These are phyloP conservation scores for Lycocorax pyrrhopterus DNA, from an alignment of 2,113 vertebrate species.

Conservation along the genomic window DNA sequence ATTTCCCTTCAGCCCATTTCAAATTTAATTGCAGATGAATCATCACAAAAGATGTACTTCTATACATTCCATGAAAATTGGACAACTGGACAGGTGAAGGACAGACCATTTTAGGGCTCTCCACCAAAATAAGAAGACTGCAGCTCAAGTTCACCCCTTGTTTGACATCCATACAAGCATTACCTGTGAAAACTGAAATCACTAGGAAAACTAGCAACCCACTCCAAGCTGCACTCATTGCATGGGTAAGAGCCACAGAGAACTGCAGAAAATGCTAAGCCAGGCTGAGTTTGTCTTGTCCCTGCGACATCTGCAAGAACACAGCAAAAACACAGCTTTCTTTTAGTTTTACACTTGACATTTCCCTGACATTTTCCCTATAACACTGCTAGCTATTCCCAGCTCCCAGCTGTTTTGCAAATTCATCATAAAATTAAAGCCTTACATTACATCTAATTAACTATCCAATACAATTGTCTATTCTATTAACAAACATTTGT, in stretches of 20 bases:
- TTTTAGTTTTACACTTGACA: constrained; percentile 74
- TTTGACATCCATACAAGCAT: neutral
- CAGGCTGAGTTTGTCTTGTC: neutral
- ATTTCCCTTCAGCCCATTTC: neutral
- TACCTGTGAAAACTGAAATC: neutral
- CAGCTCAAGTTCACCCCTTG: neutral
- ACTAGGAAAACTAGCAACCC: neutral
- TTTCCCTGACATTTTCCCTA: constrained; percentile 79
- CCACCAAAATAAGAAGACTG: neutral
- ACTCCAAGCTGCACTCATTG: neutral
- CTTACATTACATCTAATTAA: neutral
- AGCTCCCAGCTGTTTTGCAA: neutral
- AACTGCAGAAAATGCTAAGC: neutral
- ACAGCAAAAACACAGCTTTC: constrained; percentile 4
- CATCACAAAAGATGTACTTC: neutral
- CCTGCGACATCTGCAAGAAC: neutral
- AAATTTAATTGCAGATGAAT: neutral
- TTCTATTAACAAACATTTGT: neutral
- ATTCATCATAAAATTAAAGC: constrained; percentile 29
- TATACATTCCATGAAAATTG: neutral
- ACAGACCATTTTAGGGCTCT: neutral
- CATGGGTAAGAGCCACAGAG: neutral
- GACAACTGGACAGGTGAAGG: neutral
- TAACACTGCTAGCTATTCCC: neutral
- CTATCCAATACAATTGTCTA: neutral